Percentiles rank a stretch among this genome's conserved stretches.
Evolutionary conservation across 2,797 vertebrate species (phyloP).

Genomic region (Trachurus trachurus): DNA sequence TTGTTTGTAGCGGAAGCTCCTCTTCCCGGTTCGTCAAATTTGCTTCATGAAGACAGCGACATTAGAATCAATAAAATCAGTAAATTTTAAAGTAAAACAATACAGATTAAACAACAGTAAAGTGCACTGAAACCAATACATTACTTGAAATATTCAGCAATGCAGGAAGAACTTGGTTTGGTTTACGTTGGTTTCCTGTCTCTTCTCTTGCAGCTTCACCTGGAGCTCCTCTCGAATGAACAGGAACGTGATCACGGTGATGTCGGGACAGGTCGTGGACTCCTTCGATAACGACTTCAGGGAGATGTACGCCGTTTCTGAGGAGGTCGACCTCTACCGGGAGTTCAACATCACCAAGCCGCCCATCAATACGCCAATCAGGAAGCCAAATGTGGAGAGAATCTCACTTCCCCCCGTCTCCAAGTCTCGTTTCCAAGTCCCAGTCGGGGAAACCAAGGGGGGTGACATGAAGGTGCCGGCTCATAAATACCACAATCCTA

Average conservation of each 20-base stretch:
- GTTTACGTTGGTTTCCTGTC: background rate
- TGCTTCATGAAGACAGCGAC: no score
- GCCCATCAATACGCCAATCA: constrained; percentile 63
- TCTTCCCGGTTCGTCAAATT: no score
- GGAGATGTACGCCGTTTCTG: constrained; percentile 94
- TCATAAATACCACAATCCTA: constrained; percentile 96
- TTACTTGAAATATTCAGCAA: no score
- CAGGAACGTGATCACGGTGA: constrained; percentile 92
- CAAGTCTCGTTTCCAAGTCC: constrained; percentile 84
- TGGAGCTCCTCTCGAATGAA: constrained; percentile 94
- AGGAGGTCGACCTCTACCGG: constrained; percentile 90
- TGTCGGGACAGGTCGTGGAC: constrained; percentile 93
- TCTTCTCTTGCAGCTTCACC: constrained; percentile 88
- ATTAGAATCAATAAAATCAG: no score
- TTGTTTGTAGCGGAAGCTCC: no score
- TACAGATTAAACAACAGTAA: no score
- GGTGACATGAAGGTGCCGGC: constrained; percentile 86
- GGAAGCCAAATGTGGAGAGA: constrained; percentile 65
- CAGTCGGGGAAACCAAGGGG: constrained; percentile 71
- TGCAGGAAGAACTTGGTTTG: no score
- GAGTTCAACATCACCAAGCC: constrained; percentile 90
- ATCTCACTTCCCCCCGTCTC: constrained; percentile 51
- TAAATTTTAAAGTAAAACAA: no score
- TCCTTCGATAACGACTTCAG: constrained; percentile 94
- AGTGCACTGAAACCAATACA: no score